These are phyloP conservation scores for Bryconaethiops microstoma DNA, from an alignment of 2,797 vertebrate species.

Conservation along the genomic window DNA sequence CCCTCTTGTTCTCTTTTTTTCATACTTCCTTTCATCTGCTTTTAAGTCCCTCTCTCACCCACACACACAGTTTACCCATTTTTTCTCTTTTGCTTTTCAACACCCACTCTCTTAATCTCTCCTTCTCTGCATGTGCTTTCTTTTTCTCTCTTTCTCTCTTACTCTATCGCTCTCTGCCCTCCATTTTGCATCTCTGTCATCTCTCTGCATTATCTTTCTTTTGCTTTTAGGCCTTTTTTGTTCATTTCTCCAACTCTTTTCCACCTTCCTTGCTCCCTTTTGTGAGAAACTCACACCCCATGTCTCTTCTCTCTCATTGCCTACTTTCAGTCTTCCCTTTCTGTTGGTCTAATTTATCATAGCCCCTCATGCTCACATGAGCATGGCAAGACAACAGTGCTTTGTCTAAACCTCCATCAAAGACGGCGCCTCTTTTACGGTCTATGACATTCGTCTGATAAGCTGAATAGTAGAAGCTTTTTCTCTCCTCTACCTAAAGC, in stretches of 20 bases:
- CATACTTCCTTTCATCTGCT: background rate
- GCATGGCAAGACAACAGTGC: conserved; percentile 14
- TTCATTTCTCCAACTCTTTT: conserved; percentile 17
- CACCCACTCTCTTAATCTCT: background rate
- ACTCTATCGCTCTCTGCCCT: background rate
- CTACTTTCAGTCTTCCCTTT: background rate
- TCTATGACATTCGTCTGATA: background rate
- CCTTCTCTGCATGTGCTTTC: background rate
- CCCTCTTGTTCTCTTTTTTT: background rate
- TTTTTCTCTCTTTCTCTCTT: background rate
- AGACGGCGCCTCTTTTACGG: background rate
- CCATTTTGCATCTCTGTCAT: conserved; percentile 22
- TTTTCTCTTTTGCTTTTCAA: conserved; percentile 14
- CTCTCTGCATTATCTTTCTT: conserved; percentile 12
- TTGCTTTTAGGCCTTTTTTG: conserved; percentile 16
- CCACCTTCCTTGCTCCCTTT: background rate
- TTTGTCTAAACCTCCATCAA: conserved; percentile 37
- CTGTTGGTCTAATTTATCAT: conserved; percentile 16
- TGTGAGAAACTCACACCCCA: background rate
- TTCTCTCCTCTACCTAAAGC: background rate
- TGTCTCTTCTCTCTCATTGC: background rate
- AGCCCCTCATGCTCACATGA: conserved; percentile 21
- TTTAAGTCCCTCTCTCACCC: background rate
- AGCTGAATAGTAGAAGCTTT: background rate
- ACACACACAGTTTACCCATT: background rate